Percentiles rank a stretch among this genome's conserved stretches.
Evolutionary conservation across 2,888 invertebrate species (phyloP).

Genomic region (Sesia bembeciformis): DNA sequence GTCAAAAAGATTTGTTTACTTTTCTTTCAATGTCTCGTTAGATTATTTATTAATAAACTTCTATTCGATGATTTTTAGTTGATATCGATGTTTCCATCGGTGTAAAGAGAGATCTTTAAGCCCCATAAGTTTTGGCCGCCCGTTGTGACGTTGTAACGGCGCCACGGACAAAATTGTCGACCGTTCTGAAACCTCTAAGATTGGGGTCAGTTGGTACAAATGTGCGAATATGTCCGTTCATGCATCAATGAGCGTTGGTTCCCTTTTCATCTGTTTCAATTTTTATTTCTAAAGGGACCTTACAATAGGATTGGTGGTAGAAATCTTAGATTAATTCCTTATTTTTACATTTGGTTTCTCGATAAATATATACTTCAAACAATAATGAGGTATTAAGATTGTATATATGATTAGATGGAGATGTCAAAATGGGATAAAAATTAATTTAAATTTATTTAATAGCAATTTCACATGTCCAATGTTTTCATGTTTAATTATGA

Average conservation of each 20-base stretch:
- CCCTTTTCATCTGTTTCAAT: conserved; percentile 7
- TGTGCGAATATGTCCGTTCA: conserved; percentile 17
- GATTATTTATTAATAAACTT: neutral
- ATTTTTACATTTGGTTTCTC: too few species aligned
- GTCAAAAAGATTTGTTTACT: neutral
- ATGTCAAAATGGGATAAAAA: too few species aligned
- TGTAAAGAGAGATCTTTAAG: neutral
- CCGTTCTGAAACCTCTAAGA: conserved; percentile 11
- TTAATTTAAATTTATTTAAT: too few species aligned
- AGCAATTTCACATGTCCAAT: too few species aligned
- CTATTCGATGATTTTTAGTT: neutral
- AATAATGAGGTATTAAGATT: too few species aligned
- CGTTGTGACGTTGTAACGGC: conserved; percentile 16
- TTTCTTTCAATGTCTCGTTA: too few species aligned
- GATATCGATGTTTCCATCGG: neutral
- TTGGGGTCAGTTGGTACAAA: conserved; percentile 15
- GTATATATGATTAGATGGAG: too few species aligned
- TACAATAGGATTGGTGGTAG: neutral
- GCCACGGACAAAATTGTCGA: conserved; percentile 18
- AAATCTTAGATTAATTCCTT: too few species aligned
- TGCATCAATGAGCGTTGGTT: conserved; percentile 16
- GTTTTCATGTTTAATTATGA: too few species aligned
- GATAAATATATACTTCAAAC: too few species aligned
- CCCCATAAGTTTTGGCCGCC: conserved; percentile 15
- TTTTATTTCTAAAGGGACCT: neutral